These are phyloP conservation scores for Lonchura striata DNA, from an alignment of 2,113 vertebrate genomes.

Conservation along the genomic window DNA sequence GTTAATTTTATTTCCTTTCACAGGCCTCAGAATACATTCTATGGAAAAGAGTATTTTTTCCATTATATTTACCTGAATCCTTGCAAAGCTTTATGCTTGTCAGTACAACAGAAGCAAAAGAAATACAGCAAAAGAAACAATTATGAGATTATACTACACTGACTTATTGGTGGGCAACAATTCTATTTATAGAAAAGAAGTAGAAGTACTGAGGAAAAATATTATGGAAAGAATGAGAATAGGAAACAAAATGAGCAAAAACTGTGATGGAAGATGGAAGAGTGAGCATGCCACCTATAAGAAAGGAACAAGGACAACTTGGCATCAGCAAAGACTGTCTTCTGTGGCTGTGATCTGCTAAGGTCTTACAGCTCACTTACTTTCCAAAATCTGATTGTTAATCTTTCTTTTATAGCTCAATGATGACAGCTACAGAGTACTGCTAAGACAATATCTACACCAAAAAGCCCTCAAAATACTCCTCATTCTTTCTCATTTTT, in stretches of 20 bases:
- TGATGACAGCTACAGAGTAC: not conserved
- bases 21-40: not conserved
- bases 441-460: not conserved
- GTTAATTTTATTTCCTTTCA: slow-evolving; percentile 15
- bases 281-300: not conserved
- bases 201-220: not conserved
- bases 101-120: not conserved
- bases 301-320: not conserved
- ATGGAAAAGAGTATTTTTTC: slow-evolving; percentile 44
- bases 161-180: not conserved
- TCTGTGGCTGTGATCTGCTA: not conserved
- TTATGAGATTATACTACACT: not conserved
- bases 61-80: slow-evolving; percentile 39
- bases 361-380: not conserved
- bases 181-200: not conserved
- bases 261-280: not conserved
- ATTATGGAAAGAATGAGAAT: not conserved
- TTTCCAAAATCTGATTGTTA: not conserved
- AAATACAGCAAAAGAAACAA: not conserved
- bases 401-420: not conserved
- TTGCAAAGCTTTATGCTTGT: not conserved
- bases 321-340: not conserved
- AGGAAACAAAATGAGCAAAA: not conserved
- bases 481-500: not conserved
- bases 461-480: not conserved